Base-by-base conservation (phyloP, 2,888 invertebrate species). In the Tridacna gigas region DNA sequence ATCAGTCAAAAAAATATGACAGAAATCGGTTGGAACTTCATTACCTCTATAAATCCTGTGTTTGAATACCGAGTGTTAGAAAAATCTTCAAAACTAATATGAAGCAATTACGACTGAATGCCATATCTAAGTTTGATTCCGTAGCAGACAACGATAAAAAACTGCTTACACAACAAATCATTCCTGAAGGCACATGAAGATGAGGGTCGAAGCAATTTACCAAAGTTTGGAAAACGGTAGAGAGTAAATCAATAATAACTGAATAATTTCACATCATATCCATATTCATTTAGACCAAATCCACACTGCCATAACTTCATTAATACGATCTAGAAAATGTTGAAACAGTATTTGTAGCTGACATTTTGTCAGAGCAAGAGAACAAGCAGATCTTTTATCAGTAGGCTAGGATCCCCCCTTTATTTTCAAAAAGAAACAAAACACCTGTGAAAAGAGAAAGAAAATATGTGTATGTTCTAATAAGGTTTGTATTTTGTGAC, bases 221-320 rank as follows among this genome's bases (percentile, higher is more conserved):
- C 51, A 56, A 79, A 79, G 48, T 75, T 79, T 75, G 47, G 82
- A 61, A 78, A 82, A 82, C 78, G 75, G 65, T 25, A 51, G 37
- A 45, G 56, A 37, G 28, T 28, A 67, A 79, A 84, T 84, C 84
- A 77, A 84, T 84, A 84, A 77, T 69, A 84, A 79, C 81, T 25
- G 81, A 79, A 84, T 84, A 84, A 84, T 82, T 79, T 79, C 60
- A 77, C 76, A 69, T 71, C 63, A 51, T 78, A 81, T 84, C 81
- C 77, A 82, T 84, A 84, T 84, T 84, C 79, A 77, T 81, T 60
- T 76, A 20, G 61, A 63, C 5, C 51, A n/a, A 51, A 26, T 51
- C 71, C 9, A 71, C 71, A 71, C 25, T 20, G 22, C 51, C 26
- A 13, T 71, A 71, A 71, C 71, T 71, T 71, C 47, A 71, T 71